Conservation (phyloP, 2,888 invertebrate species). For the Melikaiella ostensackeni region DNA sequence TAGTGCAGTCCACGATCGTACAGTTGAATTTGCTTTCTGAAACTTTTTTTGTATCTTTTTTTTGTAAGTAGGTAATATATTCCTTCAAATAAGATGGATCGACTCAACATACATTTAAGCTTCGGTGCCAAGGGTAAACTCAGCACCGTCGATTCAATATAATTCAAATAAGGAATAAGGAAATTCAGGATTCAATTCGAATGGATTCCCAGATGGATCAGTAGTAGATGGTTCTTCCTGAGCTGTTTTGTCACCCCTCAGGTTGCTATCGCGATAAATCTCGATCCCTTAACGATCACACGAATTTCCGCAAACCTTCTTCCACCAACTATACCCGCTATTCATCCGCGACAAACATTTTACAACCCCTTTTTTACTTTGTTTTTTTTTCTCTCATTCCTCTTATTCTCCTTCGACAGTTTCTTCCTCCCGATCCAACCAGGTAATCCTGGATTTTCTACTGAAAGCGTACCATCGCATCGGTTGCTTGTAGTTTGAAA, state of each 20-base stretch:
- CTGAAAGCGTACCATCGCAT: slow-evolving; percentile 8
- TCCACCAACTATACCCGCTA: slow-evolving; percentile 6
- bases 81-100: no score
- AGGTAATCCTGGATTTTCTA: slow-evolving; percentile 21
- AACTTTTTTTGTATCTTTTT: no score
- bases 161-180: not conserved
- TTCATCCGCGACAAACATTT: not conserved
- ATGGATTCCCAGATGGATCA: slow-evolving; percentile 1
- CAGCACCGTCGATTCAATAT: not conserved
- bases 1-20: no score
- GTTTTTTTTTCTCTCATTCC: not conserved
- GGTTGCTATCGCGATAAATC: slow-evolving; percentile 9
- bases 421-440: not conserved
- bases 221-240: not conserved
- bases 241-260: not conserved
- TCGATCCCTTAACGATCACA: slow-evolving; percentile 19
- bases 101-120: no score
- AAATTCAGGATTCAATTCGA: slow-evolving; percentile 6
- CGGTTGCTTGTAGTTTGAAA: slow-evolving; percentile 1
- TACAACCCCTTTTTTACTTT: not conserved
- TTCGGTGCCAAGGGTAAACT: no score
- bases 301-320: slow-evolving; percentile 4
- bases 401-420: not conserved
- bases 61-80: no score
- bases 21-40: no score